Conservation (phyloP, 1,140 invertebrate species). For the Leptestheria dahalacensis region DNA sequence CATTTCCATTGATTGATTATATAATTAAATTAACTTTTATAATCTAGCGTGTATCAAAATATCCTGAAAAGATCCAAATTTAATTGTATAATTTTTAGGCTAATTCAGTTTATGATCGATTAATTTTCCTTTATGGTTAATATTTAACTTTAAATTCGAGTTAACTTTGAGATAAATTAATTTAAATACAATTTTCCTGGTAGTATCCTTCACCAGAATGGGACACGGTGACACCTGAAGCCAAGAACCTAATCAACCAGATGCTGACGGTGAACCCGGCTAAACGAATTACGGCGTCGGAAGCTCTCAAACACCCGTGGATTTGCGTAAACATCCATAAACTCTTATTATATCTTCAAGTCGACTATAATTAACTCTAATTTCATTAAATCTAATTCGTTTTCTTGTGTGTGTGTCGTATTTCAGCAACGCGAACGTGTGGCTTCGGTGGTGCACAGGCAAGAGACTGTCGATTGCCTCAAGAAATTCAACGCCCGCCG, state of each 20-base stretch:
- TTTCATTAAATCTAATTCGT: slow-evolving; percentile 24
- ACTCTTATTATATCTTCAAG: not conserved
- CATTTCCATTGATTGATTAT: no score
- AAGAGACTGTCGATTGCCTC: slow-evolving; percentile 99
- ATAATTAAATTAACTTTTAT: no score
- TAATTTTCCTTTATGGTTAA: not conserved
- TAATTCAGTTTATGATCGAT: no score
- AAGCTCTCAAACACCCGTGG: slow-evolving; percentile 98
- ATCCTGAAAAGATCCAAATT: no score
- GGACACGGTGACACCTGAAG: slow-evolving; percentile 99
- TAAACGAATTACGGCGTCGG: slow-evolving; percentile 93
- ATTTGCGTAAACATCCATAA: slow-evolving; percentile 70
- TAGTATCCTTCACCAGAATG: slow-evolving; percentile 99
- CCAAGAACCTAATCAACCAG: slow-evolving; percentile 98
- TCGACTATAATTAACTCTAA: not conserved
- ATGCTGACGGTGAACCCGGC: slow-evolving; percentile 98
- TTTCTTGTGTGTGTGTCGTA: slow-evolving; percentile 3
- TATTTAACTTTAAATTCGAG: not conserved
- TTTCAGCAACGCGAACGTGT: slow-evolving; percentile 93
- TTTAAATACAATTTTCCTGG: slow-evolving; percentile 18
- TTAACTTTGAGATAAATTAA: not conserved
- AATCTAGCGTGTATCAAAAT: no score
- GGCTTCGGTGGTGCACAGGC: slow-evolving; percentile 93
- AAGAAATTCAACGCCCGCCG: slow-evolving; percentile 99
- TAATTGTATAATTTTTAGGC: no score